Conservation (phyloP, 2,797 vertebrate species). For the Hippoglossus hippoglossus region DNA sequence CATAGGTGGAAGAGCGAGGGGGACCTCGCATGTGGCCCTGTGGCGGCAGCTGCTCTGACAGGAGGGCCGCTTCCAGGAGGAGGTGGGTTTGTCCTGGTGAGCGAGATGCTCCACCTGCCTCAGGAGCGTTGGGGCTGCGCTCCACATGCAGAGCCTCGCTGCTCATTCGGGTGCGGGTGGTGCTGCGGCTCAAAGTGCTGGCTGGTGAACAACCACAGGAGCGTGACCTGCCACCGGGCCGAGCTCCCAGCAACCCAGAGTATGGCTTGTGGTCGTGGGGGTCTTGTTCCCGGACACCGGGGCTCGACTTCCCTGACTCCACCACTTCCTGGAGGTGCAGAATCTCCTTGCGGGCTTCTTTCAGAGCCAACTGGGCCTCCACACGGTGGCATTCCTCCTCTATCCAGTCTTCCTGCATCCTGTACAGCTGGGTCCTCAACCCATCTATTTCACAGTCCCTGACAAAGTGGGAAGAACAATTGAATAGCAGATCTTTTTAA, state of each 20-base stretch:
- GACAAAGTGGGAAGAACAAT: conserved; percentile 11
- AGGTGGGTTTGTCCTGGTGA: conserved; percentile 85
- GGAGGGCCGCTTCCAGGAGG: conserved; percentile 86
- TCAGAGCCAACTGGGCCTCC: conserved; percentile 95
- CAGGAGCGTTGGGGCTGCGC: conserved; percentile 80
- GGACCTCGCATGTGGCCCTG: conserved; percentile 62
- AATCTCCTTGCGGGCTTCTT: conserved; percentile 96
- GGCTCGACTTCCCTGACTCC: conserved; percentile 89
- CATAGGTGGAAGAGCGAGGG: conserved; percentile 85
- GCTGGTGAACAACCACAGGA: conserved; percentile 93
- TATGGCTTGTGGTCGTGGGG: conserved; percentile 85
- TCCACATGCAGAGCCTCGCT: conserved; percentile 86
- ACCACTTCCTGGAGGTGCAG: conserved; percentile 94
- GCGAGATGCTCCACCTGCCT: conserved; percentile 61
- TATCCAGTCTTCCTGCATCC: conserved; percentile 99
- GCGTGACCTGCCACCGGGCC: conserved; percentile 72
- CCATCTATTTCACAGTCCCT: conserved; percentile 95
- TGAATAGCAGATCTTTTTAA: background rate
- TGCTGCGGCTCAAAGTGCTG: conserved; percentile 89
- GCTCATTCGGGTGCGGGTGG: conserved; percentile 90
- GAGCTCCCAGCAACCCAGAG: conserved; percentile 73
- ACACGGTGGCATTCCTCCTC: conserved; percentile 98
- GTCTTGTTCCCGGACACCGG: conserved; percentile 83
- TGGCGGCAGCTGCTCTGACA: conserved; percentile 80
- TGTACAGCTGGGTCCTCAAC: conserved; percentile 90